Base-by-base conservation (phyloP, 2,888 invertebrate species). In the Ophraella communa region DNA sequence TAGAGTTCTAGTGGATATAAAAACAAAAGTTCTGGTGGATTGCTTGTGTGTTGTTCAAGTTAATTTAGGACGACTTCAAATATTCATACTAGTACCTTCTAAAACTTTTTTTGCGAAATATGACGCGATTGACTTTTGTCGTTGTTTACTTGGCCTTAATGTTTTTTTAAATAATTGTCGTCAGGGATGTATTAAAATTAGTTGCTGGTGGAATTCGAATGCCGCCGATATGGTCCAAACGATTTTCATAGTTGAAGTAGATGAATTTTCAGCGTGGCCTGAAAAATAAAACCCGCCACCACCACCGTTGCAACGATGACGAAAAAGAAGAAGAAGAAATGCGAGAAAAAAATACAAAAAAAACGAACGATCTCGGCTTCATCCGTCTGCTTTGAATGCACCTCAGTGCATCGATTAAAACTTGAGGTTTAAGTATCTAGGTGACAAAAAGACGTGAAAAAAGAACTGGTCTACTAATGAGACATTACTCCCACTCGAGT, bases 371-470 rank as follows among this genome's bases (percentile, higher is more conserved):
- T 64, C 62, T 30, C 62, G 68, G 47, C 67, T 62, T 51, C 49
- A 64, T 60, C 56, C 64, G 64, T 64, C 59, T 64, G 55, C 66
- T 69, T 68, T 68, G 66, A 64, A 66, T 66, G 69, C 67, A 61
- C 63, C 69, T 67, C 69, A 56, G 64, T 55, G 67, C 71, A 75
- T 75, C 73, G 75, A 75, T 75, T 75, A 73, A 73, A 75, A 70
- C 74, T 74, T 67, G 72, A 75, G 68, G 71, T 70, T 71, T 70
- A 72, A 75, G 75, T 73, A 75, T 73, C 73, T 74, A 74, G 75
- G 73, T 73, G 73, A 73, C 72, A 75, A 74, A 75, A 74, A 74
- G 71, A 62, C 67, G 65, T 67, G 54, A 71, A 72, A 71, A 72
- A 66, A 24, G 73, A 74, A 73, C 73, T 74, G 68, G 74, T 73